A percentile compares a stretch with the other conserved stretches of the same genome.
Evolutionary conservation across 2,113 vertebrate species (phyloP).

Genomic region (Mastomys natalensis): DNA sequence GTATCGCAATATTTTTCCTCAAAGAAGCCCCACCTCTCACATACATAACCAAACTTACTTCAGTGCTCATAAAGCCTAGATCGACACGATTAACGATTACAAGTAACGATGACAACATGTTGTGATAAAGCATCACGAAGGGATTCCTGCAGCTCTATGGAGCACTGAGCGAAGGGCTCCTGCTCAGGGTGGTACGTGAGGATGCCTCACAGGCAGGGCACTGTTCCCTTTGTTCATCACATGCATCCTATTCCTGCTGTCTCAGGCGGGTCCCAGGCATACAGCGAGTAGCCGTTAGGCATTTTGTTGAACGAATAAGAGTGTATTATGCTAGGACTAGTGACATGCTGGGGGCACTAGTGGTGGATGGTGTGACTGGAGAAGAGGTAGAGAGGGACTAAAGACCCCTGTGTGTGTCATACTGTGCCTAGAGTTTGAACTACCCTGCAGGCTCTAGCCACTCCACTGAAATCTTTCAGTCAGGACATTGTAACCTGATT

Average conservation of each 20-base stretch:
- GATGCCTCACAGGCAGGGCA: not conserved
- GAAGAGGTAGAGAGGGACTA: not conserved
- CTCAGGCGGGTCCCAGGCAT: not conserved
- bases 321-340: not conserved
- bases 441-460: not conserved
- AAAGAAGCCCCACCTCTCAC: not conserved
- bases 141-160: not conserved
- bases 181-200: not conserved
- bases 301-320: not conserved
- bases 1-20: constrained; percentile 40
- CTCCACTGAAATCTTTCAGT: not conserved
- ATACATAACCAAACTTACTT: not conserved
- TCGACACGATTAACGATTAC: not conserved
- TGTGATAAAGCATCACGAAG: not conserved
- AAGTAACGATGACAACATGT: not conserved
- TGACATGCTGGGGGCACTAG: not conserved
- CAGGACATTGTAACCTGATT: constrained; percentile 23
- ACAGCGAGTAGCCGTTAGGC: not conserved
- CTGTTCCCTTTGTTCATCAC: not conserved
- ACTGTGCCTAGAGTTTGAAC: not conserved
- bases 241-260: not conserved
- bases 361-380: not conserved
- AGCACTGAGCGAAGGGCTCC: not conserved
- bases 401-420: not conserved
- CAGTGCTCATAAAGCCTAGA: constrained; percentile 15